A percentile compares a stretch with the other conserved stretches of the same genome.
Evolutionary conservation across 2,113 vertebrate genomes (phyloP).

Genomic region (Opisthocomus hoazin): DNA sequence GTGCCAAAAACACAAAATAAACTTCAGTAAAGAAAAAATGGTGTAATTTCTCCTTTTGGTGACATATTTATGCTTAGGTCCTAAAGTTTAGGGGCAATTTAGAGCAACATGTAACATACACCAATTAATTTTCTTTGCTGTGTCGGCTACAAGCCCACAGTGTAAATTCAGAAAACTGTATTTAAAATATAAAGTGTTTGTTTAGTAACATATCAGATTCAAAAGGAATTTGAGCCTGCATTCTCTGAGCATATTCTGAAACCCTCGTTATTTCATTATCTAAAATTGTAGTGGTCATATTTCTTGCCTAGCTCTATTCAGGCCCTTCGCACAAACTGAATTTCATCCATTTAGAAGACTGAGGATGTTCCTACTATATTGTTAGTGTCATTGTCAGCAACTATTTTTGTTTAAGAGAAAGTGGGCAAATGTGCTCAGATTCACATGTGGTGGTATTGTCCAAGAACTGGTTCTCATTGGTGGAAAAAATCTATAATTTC

Average conservation of each 20-base stretch:
- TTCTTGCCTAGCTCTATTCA: neutral
- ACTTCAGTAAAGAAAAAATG: neutral
- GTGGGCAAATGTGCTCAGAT: neutral
- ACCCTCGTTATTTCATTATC: neutral
- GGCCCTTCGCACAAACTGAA: neutral
- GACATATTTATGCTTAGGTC: neutral
- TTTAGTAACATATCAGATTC: neutral
- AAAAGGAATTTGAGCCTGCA: neutral
- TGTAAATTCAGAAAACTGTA: neutral
- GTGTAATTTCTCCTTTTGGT: neutral
- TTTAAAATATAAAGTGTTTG: neutral
- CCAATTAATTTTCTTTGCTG: neutral
- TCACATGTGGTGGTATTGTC: neutral
- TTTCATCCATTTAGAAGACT: constrained; percentile 10
- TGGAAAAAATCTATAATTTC: neutral
- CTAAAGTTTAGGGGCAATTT: neutral
- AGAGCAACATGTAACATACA: neutral
- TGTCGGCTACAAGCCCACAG: neutral
- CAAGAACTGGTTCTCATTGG: neutral
- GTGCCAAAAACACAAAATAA: neutral
- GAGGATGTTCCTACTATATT: neutral
- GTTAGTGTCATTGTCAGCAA: constrained; percentile 6
- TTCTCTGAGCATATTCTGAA: neutral
- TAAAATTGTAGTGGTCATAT: neutral
- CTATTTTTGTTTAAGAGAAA: neutral